Percentiles rank a stretch among this genome's conserved stretches.
Evolutionary conservation across 2,888 invertebrate genomes (phyloP).

Genomic region (Drosophila differens): DNA sequence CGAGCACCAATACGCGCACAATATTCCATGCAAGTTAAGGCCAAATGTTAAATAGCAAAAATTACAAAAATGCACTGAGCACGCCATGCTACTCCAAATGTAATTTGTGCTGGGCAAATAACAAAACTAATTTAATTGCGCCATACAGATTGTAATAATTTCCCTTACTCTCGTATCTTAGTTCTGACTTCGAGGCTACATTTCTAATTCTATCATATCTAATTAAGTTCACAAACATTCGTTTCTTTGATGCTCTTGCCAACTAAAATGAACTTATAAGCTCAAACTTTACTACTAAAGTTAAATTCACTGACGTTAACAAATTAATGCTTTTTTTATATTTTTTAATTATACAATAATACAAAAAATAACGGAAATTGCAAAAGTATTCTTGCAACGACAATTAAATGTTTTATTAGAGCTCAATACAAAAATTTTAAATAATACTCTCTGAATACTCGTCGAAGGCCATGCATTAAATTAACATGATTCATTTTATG

Average conservation of each 20-base stretch:
- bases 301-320: background rate
- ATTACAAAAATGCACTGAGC: slow-evolving; percentile 15
- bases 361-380: background rate
- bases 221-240: background rate
- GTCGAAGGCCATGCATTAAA: background rate
- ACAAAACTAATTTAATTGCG: slow-evolving; percentile 50
- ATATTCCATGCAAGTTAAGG: slow-evolving; percentile 23
- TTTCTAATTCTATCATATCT: background rate
- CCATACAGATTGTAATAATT: slow-evolving; percentile 20
- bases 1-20: slow-evolving; percentile 28
- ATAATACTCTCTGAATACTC: background rate
- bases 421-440: background rate
- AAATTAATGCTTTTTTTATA: background rate
- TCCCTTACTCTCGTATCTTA: background rate
- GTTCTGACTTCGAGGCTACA: background rate
- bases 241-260: background rate
- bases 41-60: slow-evolving; percentile 36
- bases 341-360: background rate
- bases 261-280: background rate
- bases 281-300: background rate
- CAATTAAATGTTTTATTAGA: background rate
- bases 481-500: background rate
- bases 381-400: background rate
- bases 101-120: slow-evolving; percentile 38
- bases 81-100: slow-evolving; percentile 35